phyloP scores from a whole-genome alignment of 2,113 vertebrate genomes.

The Lophius piscatorius region DNA sequence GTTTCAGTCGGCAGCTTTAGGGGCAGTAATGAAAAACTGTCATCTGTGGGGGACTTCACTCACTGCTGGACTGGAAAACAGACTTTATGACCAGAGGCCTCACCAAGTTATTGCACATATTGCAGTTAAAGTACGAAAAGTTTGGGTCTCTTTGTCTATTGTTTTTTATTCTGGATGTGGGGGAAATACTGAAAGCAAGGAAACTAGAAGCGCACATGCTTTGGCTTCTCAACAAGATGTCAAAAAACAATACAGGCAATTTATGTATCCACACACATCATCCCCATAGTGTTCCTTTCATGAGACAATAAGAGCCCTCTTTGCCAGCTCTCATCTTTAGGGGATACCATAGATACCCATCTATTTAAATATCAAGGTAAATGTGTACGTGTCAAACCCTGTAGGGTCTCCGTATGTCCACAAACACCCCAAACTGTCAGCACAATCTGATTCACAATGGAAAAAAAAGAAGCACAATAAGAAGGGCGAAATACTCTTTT shows the following conservation, averaged over 20 bases:
- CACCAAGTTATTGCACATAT: too few species aligned
- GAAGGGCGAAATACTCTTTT: background rate
- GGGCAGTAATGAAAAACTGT: constrained; percentile 27
- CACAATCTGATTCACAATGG: background rate
- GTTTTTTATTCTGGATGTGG: too few species aligned
- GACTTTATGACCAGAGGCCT: background rate
- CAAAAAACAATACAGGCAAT: background rate
- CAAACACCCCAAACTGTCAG: background rate
- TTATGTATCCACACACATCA: background rate
- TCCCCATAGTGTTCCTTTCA: constrained; percentile 1
- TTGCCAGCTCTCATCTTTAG: too few species aligned
- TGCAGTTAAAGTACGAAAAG: too few species aligned
- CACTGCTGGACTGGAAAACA: background rate
- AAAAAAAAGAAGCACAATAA: constrained; percentile 1
- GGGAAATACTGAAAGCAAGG: too few species aligned
- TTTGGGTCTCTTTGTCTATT: too few species aligned
- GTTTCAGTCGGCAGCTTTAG: constrained; percentile 49
- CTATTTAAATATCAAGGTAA: constrained; percentile 2
- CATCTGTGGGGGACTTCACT: constrained; percentile 6
- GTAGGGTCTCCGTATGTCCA: too few species aligned
- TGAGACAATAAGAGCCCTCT: background rate
- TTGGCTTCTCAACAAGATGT: background rate
- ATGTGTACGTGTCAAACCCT: too few species aligned
- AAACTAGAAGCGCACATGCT: too few species aligned
- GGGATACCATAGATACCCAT: constrained; percentile 1